Conservation (phyloP, 2,888 invertebrate species). For the Caenorhabditis sp. region DNA sequence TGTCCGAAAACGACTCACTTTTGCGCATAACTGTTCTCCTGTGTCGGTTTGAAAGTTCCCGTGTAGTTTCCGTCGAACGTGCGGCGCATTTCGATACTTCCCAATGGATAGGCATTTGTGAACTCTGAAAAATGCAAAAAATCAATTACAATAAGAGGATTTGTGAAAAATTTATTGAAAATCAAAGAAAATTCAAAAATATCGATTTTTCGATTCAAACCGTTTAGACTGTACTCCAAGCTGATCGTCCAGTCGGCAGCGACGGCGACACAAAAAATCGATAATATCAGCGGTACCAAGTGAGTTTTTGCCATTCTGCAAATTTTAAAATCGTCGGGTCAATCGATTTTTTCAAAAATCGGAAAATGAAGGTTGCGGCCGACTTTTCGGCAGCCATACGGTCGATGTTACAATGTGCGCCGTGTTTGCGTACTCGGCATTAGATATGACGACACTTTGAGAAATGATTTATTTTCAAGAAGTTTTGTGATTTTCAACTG, state of each 20-base stretch:
- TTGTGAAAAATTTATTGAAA: background rate
- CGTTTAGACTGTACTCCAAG: conserved; percentile 67
- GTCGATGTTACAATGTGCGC: conserved; percentile 20
- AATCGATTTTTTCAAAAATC: conserved; percentile 25
- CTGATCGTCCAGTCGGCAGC: conserved; percentile 62
- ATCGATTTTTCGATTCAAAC: conserved; percentile 46
- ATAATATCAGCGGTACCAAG: background rate
- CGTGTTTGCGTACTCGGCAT: conserved; percentile 26
- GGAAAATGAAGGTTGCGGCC: conserved; percentile 16
- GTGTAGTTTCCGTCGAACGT: conserved; percentile 75
- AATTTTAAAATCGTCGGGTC: background rate
- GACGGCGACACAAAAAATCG: background rate
- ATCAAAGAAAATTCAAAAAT: background rate
- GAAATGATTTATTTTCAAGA: conserved; percentile 18
- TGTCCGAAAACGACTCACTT: conserved; percentile 17
- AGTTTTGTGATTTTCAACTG: background rate
- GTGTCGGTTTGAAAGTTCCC: conserved; percentile 67
- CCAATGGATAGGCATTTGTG: conserved; percentile 59
- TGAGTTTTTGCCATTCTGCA: conserved; percentile 34
- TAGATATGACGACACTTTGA: conserved; percentile 25
- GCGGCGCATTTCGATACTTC: conserved; percentile 66
- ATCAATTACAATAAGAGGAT: no score
- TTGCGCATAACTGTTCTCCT: conserved; percentile 49
- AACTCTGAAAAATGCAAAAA: conserved; percentile 53
- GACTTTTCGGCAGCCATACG: conserved; percentile 31